A percentile compares a stretch with the other conserved stretches of the same genome.
Conservation (phyloP, 2,888 invertebrate species). For the Stenolophus ochropezus region DNA sequence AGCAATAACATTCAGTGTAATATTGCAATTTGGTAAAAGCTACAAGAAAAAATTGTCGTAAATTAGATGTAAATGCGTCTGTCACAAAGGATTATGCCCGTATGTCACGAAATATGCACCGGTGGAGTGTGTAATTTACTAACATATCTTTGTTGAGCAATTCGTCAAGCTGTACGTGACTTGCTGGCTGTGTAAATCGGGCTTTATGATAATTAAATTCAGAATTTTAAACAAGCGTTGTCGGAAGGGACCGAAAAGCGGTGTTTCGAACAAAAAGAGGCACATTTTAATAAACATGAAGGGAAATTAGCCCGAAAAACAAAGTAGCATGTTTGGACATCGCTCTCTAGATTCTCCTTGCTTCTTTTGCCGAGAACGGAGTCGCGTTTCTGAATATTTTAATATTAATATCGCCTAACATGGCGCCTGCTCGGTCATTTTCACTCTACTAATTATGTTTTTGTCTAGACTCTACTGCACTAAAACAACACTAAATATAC, state of each 20-base stretch:
- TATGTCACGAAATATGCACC: not conserved
- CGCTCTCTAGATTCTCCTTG: slow-evolving; percentile 40
- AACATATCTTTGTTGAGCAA: slow-evolving; percentile 2
- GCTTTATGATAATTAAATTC: slow-evolving; percentile 57
- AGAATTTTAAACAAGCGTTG: slow-evolving; percentile 53
- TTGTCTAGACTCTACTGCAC: slow-evolving; percentile 57
- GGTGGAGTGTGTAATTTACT: not conserved
- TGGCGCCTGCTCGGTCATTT: slow-evolving; percentile 56
- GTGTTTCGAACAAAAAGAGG: slow-evolving; percentile 55
- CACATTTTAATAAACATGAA: slow-evolving; percentile 58
- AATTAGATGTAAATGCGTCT: not conserved
- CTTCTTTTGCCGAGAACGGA: slow-evolving; percentile 40
- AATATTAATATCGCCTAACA: slow-evolving; percentile 57
- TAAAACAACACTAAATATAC: slow-evolving; percentile 37
- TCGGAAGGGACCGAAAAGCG: slow-evolving; percentile 56
- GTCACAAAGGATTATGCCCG: not conserved
- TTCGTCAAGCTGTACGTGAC: slow-evolving; percentile 19
- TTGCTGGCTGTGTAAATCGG: slow-evolving; percentile 28
- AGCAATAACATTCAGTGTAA: not conserved
- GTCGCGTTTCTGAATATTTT: slow-evolving; percentile 58
- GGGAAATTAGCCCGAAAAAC: slow-evolving; percentile 55
- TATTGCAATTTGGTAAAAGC: not conserved
- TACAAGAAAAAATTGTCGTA: not conserved
- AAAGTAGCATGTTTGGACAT: slow-evolving; percentile 57
- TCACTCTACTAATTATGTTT: slow-evolving; percentile 57